Base-by-base conservation (phyloP, 2,113 vertebrate genomes). In the Eulemur rufifrons region DNA sequence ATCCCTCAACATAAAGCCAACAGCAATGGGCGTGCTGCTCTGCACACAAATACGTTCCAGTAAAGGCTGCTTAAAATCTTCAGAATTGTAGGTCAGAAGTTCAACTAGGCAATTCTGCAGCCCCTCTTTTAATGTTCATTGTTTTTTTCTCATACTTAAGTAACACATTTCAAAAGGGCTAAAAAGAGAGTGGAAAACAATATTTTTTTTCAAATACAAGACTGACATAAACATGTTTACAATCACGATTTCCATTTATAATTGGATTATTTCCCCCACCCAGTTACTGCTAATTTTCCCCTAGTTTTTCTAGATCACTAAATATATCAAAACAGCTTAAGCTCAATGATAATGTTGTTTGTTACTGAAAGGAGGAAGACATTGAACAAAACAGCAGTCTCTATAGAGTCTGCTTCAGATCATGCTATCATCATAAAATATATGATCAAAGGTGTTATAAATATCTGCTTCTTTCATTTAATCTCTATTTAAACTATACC, bases 401-500 rank as follows among this genome's bases (percentile, higher is more conserved):
- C 34, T 42, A 25, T 5, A 93, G 82, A 2, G 18, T 84, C 69
- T 97, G 81, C 90, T 94, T 94, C 77, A 93, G 97, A 97, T 92
- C 93, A 68, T 20, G 29, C 39, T 86, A 37, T 71, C 63, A 77
- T 63, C 69, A 86, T 47, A 96, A 96, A 96, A 96, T 0, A 9
- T 8, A 9, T 27, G 89, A 29, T 73, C 47, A 59, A 91, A 97
- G 64, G 74, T 93, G 95, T 59, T 91, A 86, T 91, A 95, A 98
- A 97, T 63, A 97, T 74, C 82, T 94, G 81, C 78, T 97, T 97
- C 73, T 97, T 97, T 93, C 83, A 92, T 69, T 94, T 96, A 87
- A 34, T 71, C 92, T 95, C 95, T 95, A 86, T 95, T 98, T 97
- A 98, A 98, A 97, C 83, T 59, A 39, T 29, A 94, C 32, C 82